Evolutionary conservation across 2,113 vertebrate genomes (phyloP), one percentile per base, ranked within the genome.

Genomic region (Dipodomys merriami): DNA sequence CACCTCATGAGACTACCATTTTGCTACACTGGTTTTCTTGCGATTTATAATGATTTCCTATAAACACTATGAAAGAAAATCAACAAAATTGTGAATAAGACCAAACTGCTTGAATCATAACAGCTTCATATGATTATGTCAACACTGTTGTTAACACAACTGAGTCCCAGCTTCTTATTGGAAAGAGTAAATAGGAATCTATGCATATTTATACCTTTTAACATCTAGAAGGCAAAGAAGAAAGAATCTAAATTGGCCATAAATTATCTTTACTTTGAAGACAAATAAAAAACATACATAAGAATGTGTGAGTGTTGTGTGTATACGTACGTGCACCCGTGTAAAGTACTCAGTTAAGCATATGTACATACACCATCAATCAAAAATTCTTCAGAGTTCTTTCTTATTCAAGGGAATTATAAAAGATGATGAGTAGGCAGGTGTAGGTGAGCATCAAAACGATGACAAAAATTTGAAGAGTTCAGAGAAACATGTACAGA

Each of bases 181-280:
- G 18, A 69, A 80, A 44, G 88, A 74, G 86, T 64, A 89, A 96
- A 93, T 49, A 25, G 0, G 73, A 91, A 74, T 64, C 18, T 60
- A 53, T 33, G 15, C 33, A n/a, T 76, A 74, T 44, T 83, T 60
- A 84, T 19, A 82, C 30, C 30, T 83, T 83, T 80, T 27, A 73
- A 25, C 88, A 46, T 67, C 72, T 27, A 49, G 0, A 88, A 23
- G 0, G 35, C 23, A 39, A 30, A 77, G 64, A 67, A 19, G 83
- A 92, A 33, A 73, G 5, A 92, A 86, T 30, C 80, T 35, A 57
- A 94, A 19, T 39, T 93, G 65, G 79, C 79, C 78, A 33, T 20
- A 74, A 83, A 57, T 30, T 74, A 81, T 74, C 29, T 71, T 72
- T 88, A 60, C 0, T 91, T 2, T 67, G 60, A 91, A 94, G 33